Evolutionary conservation across 1,140 invertebrate genomes (phyloP).

Genomic region (Drosophila kurseongensis): DNA sequence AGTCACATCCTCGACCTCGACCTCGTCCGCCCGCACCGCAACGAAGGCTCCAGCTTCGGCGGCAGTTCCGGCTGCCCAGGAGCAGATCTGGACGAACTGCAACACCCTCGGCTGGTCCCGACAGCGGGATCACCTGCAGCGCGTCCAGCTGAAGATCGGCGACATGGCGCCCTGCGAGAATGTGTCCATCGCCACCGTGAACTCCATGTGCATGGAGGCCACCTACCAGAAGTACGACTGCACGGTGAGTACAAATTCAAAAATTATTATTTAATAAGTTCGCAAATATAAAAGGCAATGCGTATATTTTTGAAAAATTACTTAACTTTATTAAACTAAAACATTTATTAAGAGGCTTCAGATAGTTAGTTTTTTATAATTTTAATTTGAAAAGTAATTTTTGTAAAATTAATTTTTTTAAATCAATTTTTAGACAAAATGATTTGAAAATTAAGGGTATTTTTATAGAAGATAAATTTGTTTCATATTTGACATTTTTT

Average conservation of each 20-base stretch:
- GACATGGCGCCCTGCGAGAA: constrained; percentile 93
- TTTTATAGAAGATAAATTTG: background rate
- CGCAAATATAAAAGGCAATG: background rate
- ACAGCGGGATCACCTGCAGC: constrained; percentile 91
- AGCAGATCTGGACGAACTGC: constrained; percentile 87
- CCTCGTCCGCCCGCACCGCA: constrained; percentile 25
- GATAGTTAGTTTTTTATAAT: background rate
- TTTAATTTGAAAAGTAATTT: background rate
- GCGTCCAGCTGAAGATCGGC: constrained; percentile 90
- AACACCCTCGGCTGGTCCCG: constrained; percentile 93
- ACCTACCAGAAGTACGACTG: constrained; percentile 91
- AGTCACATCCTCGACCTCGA: constrained; percentile 1
- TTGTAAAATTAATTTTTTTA: background rate
- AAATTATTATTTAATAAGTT: background rate
- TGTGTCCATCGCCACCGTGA: constrained; percentile 92
- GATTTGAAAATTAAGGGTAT: background rate
- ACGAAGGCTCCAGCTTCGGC: constrained; percentile 34
- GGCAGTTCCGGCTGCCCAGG: constrained; percentile 15
- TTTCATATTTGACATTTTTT: too few species aligned
- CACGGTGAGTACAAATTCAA: constrained; percentile 87
- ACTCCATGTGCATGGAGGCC: constrained; percentile 93
- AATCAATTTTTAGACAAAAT: background rate
- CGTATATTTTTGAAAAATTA: background rate
- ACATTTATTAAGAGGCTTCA: background rate
- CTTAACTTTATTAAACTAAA: constrained; percentile 1